These are phyloP conservation scores for Papilio aristodemus DNA, from an alignment of 1,140 invertebrate genomes.

Conservation along the genomic window DNA sequence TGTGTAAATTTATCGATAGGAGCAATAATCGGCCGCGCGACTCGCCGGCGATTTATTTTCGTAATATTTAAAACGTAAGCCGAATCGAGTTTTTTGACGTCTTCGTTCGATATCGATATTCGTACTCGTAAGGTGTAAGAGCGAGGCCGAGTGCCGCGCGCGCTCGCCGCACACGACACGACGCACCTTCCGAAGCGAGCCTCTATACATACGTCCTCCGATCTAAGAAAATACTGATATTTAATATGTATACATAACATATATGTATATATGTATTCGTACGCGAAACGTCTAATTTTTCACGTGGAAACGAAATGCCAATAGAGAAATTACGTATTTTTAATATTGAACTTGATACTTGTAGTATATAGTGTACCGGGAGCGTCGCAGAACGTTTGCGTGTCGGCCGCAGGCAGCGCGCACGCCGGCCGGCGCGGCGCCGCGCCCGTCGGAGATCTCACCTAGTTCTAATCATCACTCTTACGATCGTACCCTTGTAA, in stretches of 20 bases:
- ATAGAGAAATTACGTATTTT: conserved; percentile 80
- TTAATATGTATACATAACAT: conserved; percentile 78
- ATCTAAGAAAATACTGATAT: conserved; percentile 77
- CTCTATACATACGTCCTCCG: conserved; percentile 79
- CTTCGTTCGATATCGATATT: conserved; percentile 76
- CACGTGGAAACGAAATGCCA: conserved; percentile 75
- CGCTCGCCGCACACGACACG: conserved; percentile 77
- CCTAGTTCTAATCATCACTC: conserved; percentile 75
- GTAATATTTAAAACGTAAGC: conserved; percentile 73
- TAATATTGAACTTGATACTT: conserved; percentile 78
- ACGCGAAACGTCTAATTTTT: conserved; percentile 77
- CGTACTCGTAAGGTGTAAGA: conserved; percentile 74
- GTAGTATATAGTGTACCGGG: conserved; percentile 69
- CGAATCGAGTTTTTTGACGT: conserved; percentile 76
- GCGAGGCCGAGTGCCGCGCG: conserved; percentile 70
- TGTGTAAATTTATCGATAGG: conserved; percentile 80
- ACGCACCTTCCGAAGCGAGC: conserved; percentile 78
- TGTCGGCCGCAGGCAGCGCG: too few species aligned
- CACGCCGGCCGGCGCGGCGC: conserved; percentile 58
- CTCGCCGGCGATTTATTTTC: conserved; percentile 80
- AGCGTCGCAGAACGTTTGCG: conserved; percentile 60
- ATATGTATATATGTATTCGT: conserved; percentile 79
- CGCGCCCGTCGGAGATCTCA: conserved; percentile 79
- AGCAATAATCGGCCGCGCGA: conserved; percentile 77
- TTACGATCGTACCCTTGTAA: conserved; percentile 75